Evolutionary conservation across 2,888 invertebrate species (phyloP).

Genomic region (Beris morrisii): DNA sequence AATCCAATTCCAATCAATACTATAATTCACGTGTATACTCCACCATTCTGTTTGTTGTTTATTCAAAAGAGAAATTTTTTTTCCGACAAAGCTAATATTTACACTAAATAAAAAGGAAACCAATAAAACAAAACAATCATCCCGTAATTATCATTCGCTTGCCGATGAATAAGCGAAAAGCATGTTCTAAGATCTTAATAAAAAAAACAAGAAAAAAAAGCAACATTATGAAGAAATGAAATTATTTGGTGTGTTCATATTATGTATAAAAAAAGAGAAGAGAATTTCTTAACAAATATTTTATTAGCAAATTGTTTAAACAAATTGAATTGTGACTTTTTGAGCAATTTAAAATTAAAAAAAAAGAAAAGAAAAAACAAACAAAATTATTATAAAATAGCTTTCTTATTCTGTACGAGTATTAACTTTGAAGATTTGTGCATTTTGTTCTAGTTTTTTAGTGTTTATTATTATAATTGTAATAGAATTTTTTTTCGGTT

Average conservation of each 20-base stretch:
- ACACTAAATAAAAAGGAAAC: conserved; percentile 2
- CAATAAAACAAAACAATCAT: conserved; percentile 1
- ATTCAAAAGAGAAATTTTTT: conserved; percentile 6
- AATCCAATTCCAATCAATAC: too few relatives aligned
- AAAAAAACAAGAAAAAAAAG: conserved; percentile 2
- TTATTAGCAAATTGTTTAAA: conserved; percentile 30
- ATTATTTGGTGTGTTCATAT: conserved; percentile 31
- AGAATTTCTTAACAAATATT: conserved; percentile 25
- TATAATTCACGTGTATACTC: not conserved
- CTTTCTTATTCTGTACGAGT: conserved; percentile 21
- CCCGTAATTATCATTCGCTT: not conserved
- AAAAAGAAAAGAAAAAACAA: conserved; percentile 5
- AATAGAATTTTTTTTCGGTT: conserved; percentile 17
- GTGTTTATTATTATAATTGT: conserved; percentile 17
- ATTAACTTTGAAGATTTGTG: not conserved
- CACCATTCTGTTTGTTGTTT: not conserved
- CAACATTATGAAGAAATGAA: conserved; percentile 5
- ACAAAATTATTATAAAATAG: conserved; percentile 6
- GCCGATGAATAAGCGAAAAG: not conserved
- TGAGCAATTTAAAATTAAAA: conserved; percentile 27
- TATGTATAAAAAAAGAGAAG: conserved; percentile 18
- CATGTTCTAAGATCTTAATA: conserved; percentile 7
- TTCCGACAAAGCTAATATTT: conserved; percentile 10
- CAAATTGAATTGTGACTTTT: conserved; percentile 30
- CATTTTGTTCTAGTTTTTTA: conserved; percentile 17